Conservation (phyloP, 1,140 invertebrate species). For the Physella acuta region DNA sequence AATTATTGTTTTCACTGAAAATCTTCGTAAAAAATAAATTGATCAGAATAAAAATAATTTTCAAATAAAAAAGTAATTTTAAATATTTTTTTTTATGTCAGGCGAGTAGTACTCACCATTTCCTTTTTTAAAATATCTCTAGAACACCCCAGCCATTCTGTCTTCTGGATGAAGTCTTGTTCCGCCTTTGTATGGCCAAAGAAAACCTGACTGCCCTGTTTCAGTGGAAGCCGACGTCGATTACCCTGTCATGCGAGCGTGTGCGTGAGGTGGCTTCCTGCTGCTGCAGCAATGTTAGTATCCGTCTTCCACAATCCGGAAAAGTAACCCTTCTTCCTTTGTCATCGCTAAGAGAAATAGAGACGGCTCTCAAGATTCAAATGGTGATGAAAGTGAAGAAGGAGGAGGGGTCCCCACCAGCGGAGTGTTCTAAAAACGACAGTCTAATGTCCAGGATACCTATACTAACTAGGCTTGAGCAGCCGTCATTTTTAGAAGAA, state of each 20-base stretch:
- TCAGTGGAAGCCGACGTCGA: slow-evolving; percentile 10
- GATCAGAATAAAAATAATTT: too few relatives aligned
- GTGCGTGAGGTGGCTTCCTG: slow-evolving; percentile 26
- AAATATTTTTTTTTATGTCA: too few relatives aligned
- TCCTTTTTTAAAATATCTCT: neutral
- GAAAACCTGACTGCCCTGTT: slow-evolving; percentile 14
- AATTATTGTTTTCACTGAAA: too few relatives aligned
- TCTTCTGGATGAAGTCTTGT: slow-evolving; percentile 21
- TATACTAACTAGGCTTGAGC: neutral
- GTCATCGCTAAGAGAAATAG: slow-evolving; percentile 12
- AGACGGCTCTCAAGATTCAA: slow-evolving; percentile 16
- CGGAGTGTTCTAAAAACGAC: neutral
- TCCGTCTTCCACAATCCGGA: slow-evolving; percentile 23
- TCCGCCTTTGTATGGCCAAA: slow-evolving; percentile 6
- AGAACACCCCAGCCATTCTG: slow-evolving; percentile 25
- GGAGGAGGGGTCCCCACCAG: neutral
- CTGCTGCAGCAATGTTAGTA: slow-evolving; percentile 27
- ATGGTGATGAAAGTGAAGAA: slow-evolving; percentile 6
- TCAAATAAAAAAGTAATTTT: too few relatives aligned
- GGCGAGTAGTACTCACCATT: too few relatives aligned
- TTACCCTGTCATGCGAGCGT: slow-evolving; percentile 22
- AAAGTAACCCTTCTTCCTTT: slow-evolving; percentile 22
- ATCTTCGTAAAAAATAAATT: too few relatives aligned
- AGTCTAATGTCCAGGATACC: neutral
- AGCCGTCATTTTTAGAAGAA: slow-evolving; percentile 18